These are phyloP conservation scores for Coturnix japonica DNA, from an alignment of 2,113 vertebrate species.

Conservation along the genomic window DNA sequence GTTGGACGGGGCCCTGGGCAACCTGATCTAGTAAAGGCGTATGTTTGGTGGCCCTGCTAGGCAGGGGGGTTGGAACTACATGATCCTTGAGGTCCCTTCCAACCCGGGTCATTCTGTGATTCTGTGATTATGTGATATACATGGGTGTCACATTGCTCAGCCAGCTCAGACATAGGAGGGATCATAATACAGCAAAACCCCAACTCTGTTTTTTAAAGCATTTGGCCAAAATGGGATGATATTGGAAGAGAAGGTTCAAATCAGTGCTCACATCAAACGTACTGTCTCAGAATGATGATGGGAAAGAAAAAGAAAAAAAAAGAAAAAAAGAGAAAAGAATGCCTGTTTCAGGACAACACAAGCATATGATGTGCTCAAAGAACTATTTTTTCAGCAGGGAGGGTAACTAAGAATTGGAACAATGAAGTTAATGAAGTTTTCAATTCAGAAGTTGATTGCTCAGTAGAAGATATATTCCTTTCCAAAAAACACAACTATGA, in stretches of 20 bases:
- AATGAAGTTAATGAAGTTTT: background rate
- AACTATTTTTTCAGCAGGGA: background rate
- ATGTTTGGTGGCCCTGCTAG: no score
- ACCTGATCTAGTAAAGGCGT: no score
- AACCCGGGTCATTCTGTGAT: no score
- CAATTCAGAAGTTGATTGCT: background rate
- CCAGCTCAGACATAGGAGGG: no score
- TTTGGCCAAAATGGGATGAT: background rate
- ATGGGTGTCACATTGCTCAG: fast-evolving
- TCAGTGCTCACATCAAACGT: background rate
- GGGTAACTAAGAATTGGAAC: background rate
- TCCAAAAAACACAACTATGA: background rate
- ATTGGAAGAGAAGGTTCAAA: background rate
- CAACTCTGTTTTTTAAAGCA: background rate
- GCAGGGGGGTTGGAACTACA: no score
- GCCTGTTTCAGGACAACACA: background rate
- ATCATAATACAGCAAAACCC: background rate
- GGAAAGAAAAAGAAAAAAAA: no score
- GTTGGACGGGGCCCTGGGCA: no score
- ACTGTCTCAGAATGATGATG: background rate
- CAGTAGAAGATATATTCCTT: background rate
- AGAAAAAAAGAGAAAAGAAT: background rate
- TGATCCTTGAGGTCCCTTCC: no score
- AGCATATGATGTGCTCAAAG: background rate
- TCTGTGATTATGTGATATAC: no score